Evolutionary conservation across 2,797 vertebrate species (phyloP).

Genomic region (Betta splendens): DNA sequence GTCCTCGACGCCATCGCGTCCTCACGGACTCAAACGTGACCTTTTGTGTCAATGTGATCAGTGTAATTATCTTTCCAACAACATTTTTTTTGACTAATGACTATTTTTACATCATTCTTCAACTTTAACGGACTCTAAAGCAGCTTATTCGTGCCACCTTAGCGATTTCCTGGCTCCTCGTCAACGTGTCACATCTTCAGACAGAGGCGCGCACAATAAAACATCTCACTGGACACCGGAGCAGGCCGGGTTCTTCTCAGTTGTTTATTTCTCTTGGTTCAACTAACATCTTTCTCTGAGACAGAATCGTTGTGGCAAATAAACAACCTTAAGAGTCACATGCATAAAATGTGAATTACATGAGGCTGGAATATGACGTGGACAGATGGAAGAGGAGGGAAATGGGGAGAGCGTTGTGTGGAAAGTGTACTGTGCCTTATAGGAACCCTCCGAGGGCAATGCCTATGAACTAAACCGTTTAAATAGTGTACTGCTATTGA

Average conservation of each 20-base stretch:
- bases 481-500: slow-evolving; percentile 36
- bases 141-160: too few relatives aligned
- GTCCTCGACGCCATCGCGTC: too few relatives aligned
- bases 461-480: slow-evolving; percentile 48
- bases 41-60: too few relatives aligned
- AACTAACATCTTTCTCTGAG: slow-evolving; percentile 80
- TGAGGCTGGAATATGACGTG: slow-evolving; percentile 67
- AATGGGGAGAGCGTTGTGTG: slow-evolving; percentile 51
- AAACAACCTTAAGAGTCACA: slow-evolving; percentile 83
- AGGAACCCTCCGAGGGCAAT: slow-evolving; percentile 57
- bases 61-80: too few relatives aligned
- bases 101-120: too few relatives aligned
- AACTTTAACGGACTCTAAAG: too few relatives aligned
- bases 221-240: slow-evolving; percentile 13
- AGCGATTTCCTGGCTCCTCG: too few relatives aligned
- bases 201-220: neutral
- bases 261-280: slow-evolving; percentile 80
- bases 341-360: slow-evolving; percentile 81
- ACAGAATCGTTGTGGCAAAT: slow-evolving; percentile 78
- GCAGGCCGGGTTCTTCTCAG: slow-evolving; percentile 52
- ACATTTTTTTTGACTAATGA: too few relatives aligned
- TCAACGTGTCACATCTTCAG: neutral
- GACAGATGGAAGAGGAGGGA: slow-evolving; percentile 3
- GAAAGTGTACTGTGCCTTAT: slow-evolving; percentile 67
- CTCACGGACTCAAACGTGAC: slow-evolving; percentile 15